Base-by-base conservation (phyloP, 1,140 invertebrate species). In the Pseudomyrmex flavicornis region DNA sequence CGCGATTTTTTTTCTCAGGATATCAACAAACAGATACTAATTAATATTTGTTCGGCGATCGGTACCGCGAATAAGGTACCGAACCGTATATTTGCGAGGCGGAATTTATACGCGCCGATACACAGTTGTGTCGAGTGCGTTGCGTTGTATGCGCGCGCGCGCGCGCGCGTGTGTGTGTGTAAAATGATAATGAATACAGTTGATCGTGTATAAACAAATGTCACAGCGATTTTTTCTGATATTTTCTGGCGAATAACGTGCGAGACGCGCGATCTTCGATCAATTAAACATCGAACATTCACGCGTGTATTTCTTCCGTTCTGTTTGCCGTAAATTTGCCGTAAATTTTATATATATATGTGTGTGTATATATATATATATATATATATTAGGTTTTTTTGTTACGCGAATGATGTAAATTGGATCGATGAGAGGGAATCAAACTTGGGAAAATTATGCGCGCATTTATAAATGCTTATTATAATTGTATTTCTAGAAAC, bases 1-100 rank as follows among this genome's bases (percentile, higher is more conserved):
- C 9, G 44, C 15, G 8, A 52, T 48, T 70, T 72, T 63, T 63
- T 77, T 59, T 66, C 54, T 26, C 2, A 8, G 22, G 15, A 8
- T 65, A 7, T 22, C 13, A 79, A 12, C 26, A 70, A 59, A 72
- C 66, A 50, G 3, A 56, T 12, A 22, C 46, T 72, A 59, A 80
- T 80, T 72, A 72, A 59, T 80, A 80, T 61, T 80, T 66, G 74
- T 65, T 44, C 48, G 46, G 35, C 15, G 15, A 75, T 50, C 46
- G 20, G 5, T 48, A 17, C 5, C 15, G 44, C 9, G 22, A 75
- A 65, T 63, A 48, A 58, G 15, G 9, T 63, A 75, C 13, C n/a
- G 73, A 63, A 63, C n/a, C 58, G 58, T 50, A 63, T 35, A 65
- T 63, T 75, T 26, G 13, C 59, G 20, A 75, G 20, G 44, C 20